These are phyloP conservation scores for Diorhabda sublineata DNA, from an alignment of 1,140 invertebrate species.

Conservation along the genomic window DNA sequence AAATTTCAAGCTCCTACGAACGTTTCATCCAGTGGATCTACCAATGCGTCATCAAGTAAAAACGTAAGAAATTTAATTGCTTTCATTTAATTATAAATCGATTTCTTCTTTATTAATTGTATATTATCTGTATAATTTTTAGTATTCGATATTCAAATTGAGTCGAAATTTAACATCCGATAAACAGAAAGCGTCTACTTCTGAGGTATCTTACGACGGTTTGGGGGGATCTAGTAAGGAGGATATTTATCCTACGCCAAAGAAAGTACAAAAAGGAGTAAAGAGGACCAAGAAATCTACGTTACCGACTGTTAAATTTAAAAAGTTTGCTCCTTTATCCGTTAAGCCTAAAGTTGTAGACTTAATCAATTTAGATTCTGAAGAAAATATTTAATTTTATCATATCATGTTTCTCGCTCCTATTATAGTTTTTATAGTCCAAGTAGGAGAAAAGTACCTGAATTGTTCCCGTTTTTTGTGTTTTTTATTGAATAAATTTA, in stretches of 20 bases:
- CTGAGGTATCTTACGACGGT: conserved; percentile 28
- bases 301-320: conserved; percentile 11
- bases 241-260: conserved; percentile 31
- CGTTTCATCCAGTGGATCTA: conserved; percentile 11
- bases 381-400: too few relatives aligned
- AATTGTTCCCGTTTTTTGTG: too few relatives aligned
- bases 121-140: conserved; percentile 4
- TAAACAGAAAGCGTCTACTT: neutral
- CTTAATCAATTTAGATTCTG: too few relatives aligned
- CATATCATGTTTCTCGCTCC: too few relatives aligned
- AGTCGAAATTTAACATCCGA: neutral
- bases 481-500: too few relatives aligned
- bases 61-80: too few relatives aligned
- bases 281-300: conserved; percentile 8
- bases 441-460: too few relatives aligned
- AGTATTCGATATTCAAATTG: conserved; percentile 33
- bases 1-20: neutral
- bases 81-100: too few relatives aligned
- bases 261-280: conserved; percentile 7
- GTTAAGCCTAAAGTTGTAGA: too few relatives aligned
- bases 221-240: conserved; percentile 37
- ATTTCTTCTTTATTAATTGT: too few relatives aligned
- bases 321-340: conserved; percentile 6
- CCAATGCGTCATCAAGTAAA: too few relatives aligned
- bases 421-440: too few relatives aligned